Evolutionary conservation across 2,113 vertebrate species (phyloP).

Genomic region (Neolamprologus brichardi): DNA sequence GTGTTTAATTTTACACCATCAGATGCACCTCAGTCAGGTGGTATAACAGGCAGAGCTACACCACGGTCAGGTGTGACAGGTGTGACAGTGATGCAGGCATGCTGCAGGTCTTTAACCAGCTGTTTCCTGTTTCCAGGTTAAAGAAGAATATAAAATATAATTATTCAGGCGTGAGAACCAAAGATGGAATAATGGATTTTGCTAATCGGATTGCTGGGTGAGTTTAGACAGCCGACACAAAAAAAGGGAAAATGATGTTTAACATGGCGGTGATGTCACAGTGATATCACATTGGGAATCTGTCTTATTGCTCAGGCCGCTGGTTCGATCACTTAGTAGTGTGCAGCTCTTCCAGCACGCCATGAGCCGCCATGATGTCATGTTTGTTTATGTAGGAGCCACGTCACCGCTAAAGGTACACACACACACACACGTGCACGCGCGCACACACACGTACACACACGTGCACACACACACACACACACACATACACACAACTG

Average conservation of each 20-base stretch:
- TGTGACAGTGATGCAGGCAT: not conserved
- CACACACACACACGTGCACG: not conserved
- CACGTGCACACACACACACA: not conserved
- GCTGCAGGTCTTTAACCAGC: not conserved
- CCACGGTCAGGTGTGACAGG: not conserved
- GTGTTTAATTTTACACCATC: not conserved
- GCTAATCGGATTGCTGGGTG: constrained; percentile 88
- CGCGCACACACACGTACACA: not conserved
- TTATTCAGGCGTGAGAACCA: constrained; percentile 85
- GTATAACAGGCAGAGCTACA: not conserved
- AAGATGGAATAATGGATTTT: constrained; percentile 91
- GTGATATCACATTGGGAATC: not conserved
- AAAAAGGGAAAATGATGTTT: not conserved
- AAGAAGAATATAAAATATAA: constrained; percentile 87
- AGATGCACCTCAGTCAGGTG: not conserved
- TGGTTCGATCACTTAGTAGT: constrained; percentile 81
- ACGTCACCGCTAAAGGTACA: constrained; percentile 85
- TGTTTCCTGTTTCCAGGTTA: constrained; percentile 63
- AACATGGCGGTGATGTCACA: not conserved
- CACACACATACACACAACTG: not conserved
- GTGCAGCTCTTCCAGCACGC: constrained; percentile 85
- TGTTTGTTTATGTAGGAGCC: constrained; percentile 90
- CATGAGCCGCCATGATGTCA: constrained; percentile 77
- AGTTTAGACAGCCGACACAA: not conserved
- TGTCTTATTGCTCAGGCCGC: constrained; percentile 67